Evolutionary conservation across 1,140 invertebrate species (phyloP).

Genomic region (Pentalonia nigronervosa): DNA sequence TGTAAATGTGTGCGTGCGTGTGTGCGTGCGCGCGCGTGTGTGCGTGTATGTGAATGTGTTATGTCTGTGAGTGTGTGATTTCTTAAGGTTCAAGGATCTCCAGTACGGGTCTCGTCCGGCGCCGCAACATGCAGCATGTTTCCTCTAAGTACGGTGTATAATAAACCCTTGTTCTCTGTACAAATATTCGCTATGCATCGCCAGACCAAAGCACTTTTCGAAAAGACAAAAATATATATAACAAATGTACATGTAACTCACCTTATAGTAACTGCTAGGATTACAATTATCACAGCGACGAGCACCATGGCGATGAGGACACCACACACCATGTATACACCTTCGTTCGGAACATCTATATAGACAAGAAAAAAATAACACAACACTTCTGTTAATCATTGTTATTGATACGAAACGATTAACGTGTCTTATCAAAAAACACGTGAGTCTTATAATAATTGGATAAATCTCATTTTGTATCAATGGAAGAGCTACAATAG

Average conservation of each 20-base stretch:
- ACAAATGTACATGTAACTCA: constrained; percentile 64
- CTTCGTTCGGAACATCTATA: constrained; percentile 76
- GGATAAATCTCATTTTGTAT: background rate
- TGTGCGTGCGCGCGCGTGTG: background rate
- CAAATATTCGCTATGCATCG: background rate
- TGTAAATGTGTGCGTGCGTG: constrained; percentile 1
- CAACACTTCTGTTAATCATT: background rate
- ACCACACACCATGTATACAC: constrained; percentile 80
- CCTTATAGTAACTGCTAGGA: constrained; percentile 80
- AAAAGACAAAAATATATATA: background rate
- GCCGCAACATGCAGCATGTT: background rate
- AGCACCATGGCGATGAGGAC: constrained; percentile 80
- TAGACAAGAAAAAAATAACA: constrained; percentile 60
- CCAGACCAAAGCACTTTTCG: constrained; percentile 31
- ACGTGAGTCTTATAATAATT: background rate
- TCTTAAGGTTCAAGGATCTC: constrained; percentile 57
- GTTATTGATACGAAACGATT: background rate
- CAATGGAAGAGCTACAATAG: background rate
- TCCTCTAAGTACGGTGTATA: background rate
- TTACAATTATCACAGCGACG: constrained; percentile 78
- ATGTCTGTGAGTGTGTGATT: constrained; percentile 5
- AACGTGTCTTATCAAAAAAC: background rate
- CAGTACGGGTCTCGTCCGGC: constrained; percentile 23
- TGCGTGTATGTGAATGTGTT: background rate
- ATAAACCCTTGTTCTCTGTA: constrained; percentile 8